A percentile compares a stretch with the other conserved stretches of the same genome.
These are phyloP conservation scores for Narcine bancroftii DNA, from an alignment of 2,113 vertebrate species.

Conservation along the genomic window DNA sequence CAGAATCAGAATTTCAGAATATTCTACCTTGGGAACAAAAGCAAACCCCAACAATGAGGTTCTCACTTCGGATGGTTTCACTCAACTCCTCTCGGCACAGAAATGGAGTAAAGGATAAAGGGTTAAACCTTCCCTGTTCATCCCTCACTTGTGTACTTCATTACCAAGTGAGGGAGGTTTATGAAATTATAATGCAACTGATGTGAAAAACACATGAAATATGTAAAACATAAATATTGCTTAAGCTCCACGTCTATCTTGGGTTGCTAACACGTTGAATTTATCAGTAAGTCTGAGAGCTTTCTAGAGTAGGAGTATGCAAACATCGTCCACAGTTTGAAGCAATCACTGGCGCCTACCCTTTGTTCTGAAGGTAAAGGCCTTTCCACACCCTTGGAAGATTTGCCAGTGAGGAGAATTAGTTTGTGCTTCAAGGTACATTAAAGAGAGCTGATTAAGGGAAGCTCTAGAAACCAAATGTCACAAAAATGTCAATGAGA, in stretches of 20 bases:
- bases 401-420: background rate
- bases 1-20: too few species aligned
- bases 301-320: too few species aligned
- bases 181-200: background rate
- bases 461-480: background rate
- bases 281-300: background rate
- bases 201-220: background rate
- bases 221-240: background rate
- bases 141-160: background rate
- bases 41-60: too few species aligned
- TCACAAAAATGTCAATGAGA: background rate
- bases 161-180: background rate
- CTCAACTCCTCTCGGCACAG: too few species aligned
- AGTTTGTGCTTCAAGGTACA: background rate
- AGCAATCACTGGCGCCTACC: too few species aligned
- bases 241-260: background rate
- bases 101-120: too few species aligned
- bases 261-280: background rate
- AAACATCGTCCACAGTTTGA: background rate
- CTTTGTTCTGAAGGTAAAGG: background rate
- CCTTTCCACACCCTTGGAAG: background rate
- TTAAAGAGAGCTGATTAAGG: background rate
- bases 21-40: too few species aligned
- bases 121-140: too few species aligned
- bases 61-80: too few species aligned